Evolutionary conservation across 2,888 invertebrate species (phyloP).

Genomic region (Drosophila tripunctata): DNA sequence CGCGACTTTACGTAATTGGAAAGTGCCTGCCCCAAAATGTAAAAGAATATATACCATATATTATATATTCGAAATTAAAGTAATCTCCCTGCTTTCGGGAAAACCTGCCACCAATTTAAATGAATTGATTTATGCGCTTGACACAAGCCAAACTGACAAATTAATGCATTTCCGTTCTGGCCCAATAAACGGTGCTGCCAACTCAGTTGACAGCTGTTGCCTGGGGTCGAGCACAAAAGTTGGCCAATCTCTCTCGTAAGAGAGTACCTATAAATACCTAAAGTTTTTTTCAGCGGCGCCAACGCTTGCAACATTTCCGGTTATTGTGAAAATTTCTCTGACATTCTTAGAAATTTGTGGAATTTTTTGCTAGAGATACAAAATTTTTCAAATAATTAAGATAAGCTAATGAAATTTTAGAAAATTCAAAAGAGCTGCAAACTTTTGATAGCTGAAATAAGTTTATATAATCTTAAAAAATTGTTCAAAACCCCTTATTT

Average conservation of each 20-base stretch:
- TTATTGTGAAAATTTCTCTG: conserved; percentile 4
- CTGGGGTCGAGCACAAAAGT: conserved; percentile 19
- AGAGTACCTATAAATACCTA: conserved; percentile 17
- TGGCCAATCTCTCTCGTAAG: conserved; percentile 49
- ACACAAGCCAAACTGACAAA: conserved; percentile 65
- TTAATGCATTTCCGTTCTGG: conserved; percentile 73
- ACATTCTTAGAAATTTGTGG: conserved; percentile 29
- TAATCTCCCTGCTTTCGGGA: not conserved
- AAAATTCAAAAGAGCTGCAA: not conserved
- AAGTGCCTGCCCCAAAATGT: conserved; percentile 55
- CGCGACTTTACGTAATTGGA: conserved; percentile 72
- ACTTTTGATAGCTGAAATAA: not conserved
- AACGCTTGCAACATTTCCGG: conserved; percentile 39
- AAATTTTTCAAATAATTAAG: not conserved
- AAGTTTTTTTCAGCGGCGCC: not conserved
- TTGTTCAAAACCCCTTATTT: too few species aligned
- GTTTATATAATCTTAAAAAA: too few species aligned
- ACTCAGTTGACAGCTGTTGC: conserved; percentile 46
- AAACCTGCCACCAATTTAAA: conserved; percentile 26
- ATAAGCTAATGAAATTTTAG: not conserved
- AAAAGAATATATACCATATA: conserved; percentile 7
- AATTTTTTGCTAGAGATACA: conserved; percentile 8
- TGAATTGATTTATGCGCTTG: conserved; percentile 70
- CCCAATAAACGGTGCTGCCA: conserved; percentile 46
- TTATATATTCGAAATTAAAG: conserved; percentile 9